These are phyloP conservation scores for Koerneria pararmatus DNA, from an alignment of 2,888 invertebrate species.

Conservation along the genomic window DNA sequence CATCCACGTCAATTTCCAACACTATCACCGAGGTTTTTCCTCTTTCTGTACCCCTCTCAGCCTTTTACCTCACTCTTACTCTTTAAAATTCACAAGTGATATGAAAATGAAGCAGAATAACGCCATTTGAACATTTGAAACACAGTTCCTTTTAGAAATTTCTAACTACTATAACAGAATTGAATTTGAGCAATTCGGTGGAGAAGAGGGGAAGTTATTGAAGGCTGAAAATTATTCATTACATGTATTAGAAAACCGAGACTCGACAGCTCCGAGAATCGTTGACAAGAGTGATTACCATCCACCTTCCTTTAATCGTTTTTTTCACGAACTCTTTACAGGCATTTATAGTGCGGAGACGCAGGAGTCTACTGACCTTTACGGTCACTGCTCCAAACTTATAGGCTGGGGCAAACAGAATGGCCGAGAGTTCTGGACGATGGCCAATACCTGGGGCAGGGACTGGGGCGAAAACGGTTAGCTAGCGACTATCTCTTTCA, in stretches of 20 bases:
- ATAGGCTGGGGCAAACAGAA: slow-evolving; percentile 43
- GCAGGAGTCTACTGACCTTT: slow-evolving; percentile 30
- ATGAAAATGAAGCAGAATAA: slow-evolving; percentile 7
- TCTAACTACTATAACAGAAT: too few species aligned
- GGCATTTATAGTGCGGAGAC: slow-evolving; percentile 38
- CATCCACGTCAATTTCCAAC: slow-evolving; percentile 46
- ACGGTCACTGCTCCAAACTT: slow-evolving; percentile 45
- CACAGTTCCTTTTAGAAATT: too few species aligned
- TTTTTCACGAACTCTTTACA: slow-evolving; percentile 27
- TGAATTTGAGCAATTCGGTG: too few species aligned
- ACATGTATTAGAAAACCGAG: too few species aligned
- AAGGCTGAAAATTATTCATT: too few species aligned
- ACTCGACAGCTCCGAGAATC: too few species aligned
- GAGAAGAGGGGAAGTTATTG: too few species aligned
- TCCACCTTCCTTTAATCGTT: neutral
- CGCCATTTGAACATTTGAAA: neutral
- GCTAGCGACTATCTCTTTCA: neutral
- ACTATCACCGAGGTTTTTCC: slow-evolving; percentile 35
- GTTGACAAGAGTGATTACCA: too few species aligned
- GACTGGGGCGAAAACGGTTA: slow-evolving; percentile 41
- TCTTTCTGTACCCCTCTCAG: neutral
- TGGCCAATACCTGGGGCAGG: slow-evolving; percentile 41
- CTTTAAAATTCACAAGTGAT: neutral
- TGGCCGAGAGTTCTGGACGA: slow-evolving; percentile 33
- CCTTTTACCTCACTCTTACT: neutral